Base-by-base conservation (phyloP, 2,888 invertebrate species). In the Mesorhabditis belari region DNA sequence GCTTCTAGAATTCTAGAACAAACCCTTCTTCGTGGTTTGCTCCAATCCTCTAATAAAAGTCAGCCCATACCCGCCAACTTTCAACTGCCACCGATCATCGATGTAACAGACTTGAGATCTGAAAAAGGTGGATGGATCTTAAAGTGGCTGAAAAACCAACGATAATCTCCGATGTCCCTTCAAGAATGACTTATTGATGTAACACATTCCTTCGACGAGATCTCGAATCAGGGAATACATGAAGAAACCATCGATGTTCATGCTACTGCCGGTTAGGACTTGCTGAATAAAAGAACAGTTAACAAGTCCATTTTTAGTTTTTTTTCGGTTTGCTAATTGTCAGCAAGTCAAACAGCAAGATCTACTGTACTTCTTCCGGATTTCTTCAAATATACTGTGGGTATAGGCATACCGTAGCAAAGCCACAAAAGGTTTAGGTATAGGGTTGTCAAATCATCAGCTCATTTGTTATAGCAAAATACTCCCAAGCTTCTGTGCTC, bases 21-120 rank as follows among this genome's bases (percentile, higher is more conserved):
- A 23, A 63, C 63, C 55, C 51, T 70, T 61, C 51, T 66, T 66
- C 4, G 62, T 56, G n/a, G 61, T 49, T 58, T 68, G 67, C 35
- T 70, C 70, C 23, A 62, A 29, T 24, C 60, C 58, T n/a, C 62
- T 9, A 35, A 74, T 63, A 54, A 67, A 70, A 9, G 63, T 54
- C 6, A 73, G 61, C 24, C 74, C 74, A 58, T 67, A 73, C 28
- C 57, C 62, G 3, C 65, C 64, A 25, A 77, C 60, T 61, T 76
- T 77, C 9, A 77, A 71, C 62, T 74, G 75, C 76, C 76, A 75
- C 23, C 73, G 64, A 51, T 75, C 75, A 58, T 72, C 66, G 44
- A 70, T 35, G 44, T 35, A 35, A n/a, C 44, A 35, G n/a, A 17
- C n/a, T 9, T 9, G 12, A n/a, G 44, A 35, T 9, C 44, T 35